Percentiles rank a stretch among this genome's conserved stretches.
These are phyloP conservation scores for Scaptomyza pallida DNA, from an alignment of 1,140 invertebrate species.

Conservation along the genomic window DNA sequence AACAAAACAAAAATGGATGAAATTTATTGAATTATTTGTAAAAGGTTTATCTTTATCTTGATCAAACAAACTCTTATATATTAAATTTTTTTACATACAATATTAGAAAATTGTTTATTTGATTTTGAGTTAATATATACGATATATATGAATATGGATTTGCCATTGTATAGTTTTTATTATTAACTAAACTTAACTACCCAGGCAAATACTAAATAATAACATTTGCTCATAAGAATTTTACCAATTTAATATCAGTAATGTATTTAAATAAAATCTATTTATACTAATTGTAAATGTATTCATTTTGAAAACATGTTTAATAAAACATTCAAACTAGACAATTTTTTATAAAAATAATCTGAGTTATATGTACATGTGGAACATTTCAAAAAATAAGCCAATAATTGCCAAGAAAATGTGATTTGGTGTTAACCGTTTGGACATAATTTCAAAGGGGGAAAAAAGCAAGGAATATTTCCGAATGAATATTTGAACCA, in stretches of 20 bases:
- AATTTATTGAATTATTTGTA: slow-evolving; percentile 5
- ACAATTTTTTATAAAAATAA: slow-evolving; percentile 65
- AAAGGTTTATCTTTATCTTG: not conserved
- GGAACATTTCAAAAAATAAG: too few relatives aligned
- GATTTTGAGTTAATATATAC: slow-evolving; percentile 55
- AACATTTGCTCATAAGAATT: slow-evolving; percentile 71
- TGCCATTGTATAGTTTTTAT: slow-evolving; percentile 68
- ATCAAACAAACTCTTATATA: not conserved
- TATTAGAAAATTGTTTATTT: slow-evolving; percentile 68
- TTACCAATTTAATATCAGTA: slow-evolving; percentile 72
- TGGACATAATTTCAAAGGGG: too few relatives aligned
- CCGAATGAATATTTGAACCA: too few relatives aligned
- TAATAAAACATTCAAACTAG: slow-evolving; percentile 71
- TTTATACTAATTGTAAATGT: slow-evolving; percentile 73
- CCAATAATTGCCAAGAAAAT: too few relatives aligned
- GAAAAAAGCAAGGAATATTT: too few relatives aligned
- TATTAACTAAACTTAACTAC: slow-evolving; percentile 50
- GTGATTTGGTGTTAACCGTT: too few relatives aligned
- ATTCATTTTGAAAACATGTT: slow-evolving; percentile 73
- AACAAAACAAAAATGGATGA: not conserved
- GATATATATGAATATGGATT: slow-evolving; percentile 44
- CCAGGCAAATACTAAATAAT: slow-evolving; percentile 38
- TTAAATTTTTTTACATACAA: slow-evolving; percentile 41
- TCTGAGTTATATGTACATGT: not conserved
- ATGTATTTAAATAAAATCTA: slow-evolving; percentile 70